Base-by-base conservation (phyloP, 2,888 invertebrate species). In the Dorcus hopei region DNA sequence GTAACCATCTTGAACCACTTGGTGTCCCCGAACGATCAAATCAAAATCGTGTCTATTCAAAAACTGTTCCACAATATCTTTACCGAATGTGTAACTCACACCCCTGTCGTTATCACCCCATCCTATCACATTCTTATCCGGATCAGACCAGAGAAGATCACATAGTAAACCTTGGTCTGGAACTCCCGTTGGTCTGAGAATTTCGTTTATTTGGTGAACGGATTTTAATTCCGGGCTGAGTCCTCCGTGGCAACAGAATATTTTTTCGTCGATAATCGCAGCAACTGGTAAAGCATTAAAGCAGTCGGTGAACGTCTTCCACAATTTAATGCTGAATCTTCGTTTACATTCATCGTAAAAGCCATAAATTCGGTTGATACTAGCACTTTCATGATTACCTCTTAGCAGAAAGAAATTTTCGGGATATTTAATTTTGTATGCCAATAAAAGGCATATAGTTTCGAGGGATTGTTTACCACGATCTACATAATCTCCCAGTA, bases 341-440 rank as follows among this genome's bases (percentile, higher is more conserved):
- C 72, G 59, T 80, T 70, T 78, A 82, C 85, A 86, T 79, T 86
- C 85, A 70, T 86, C 85, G 72, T 83, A 86, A 71, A 86, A 86
- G 53, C 85, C 85, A 72, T 86, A 86, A 56, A 85, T 82, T 67
- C 85, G 78, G 76, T 87, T 87, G 73, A 88, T 86, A 65, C 82
- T 81, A 48, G 85, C 84, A 72, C 86, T 85, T 70, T 87, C 87
- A 72, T 87, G 87, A 71, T 88, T 88, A 53, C 87, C 87, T 64
- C 87, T 74, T 33, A 87, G 77, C 38, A 88, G 76, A 73, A 87
- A 87, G 74, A 87, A 87, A 71, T 87, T 87, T 73, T 87, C 86
- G 5, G 87, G 87, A 70, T 87, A 87, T 75, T 87, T 87, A 66
- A 87, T 83, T 77, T 87, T 87, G 77, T 87, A 87, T 9, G 86